Percentiles rank a stretch among this genome's conserved stretches.
phyloP scores from a whole-genome alignment of 2,888 invertebrate genomes.

The Drosophila kanekoi region DNA sequence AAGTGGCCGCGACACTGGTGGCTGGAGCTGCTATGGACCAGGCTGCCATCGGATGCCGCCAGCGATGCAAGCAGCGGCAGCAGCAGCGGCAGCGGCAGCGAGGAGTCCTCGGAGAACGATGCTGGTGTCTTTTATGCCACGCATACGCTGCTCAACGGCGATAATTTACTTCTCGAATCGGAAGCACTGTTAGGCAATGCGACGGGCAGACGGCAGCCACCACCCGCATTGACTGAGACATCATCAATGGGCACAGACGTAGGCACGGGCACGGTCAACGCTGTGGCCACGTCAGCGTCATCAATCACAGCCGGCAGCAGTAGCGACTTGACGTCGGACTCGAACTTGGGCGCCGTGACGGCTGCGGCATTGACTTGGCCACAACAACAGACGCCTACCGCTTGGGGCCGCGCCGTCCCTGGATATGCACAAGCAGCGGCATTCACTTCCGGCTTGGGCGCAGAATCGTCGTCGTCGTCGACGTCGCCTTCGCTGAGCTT shows the following conservation, averaged over 20 bases:
- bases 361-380: constrained; percentile 66
- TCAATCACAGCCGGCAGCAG: constrained; percentile 56
- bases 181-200: constrained; percentile 64
- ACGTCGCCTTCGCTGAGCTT: constrained; percentile 76
- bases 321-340: constrained; percentile 24
- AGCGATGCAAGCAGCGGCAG: constrained; percentile 11
- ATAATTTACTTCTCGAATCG: constrained; percentile 78
- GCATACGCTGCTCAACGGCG: constrained; percentile 74
- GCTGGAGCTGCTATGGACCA: constrained; percentile 85
- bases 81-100: constrained; percentile 14
- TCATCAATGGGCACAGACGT: constrained; percentile 19
- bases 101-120: constrained; percentile 44
- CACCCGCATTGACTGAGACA: constrained; percentile 36
- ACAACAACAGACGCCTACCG: constrained; percentile 34
- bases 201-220: constrained; percentile 16
- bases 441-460: constrained; percentile 59
- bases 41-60: constrained; percentile 57
- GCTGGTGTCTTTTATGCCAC: constrained; percentile 62
- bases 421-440: constrained; percentile 54
- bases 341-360: constrained; percentile 45
- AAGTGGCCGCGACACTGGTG: constrained; percentile 87
- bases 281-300: constrained; percentile 55
- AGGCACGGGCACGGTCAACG: constrained; percentile 18
- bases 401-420: constrained; percentile 36
- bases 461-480: constrained; percentile 31